These are phyloP conservation scores for Lagorchestes hirsutus DNA, from an alignment of 2,797 vertebrate species.

Conservation along the genomic window DNA sequence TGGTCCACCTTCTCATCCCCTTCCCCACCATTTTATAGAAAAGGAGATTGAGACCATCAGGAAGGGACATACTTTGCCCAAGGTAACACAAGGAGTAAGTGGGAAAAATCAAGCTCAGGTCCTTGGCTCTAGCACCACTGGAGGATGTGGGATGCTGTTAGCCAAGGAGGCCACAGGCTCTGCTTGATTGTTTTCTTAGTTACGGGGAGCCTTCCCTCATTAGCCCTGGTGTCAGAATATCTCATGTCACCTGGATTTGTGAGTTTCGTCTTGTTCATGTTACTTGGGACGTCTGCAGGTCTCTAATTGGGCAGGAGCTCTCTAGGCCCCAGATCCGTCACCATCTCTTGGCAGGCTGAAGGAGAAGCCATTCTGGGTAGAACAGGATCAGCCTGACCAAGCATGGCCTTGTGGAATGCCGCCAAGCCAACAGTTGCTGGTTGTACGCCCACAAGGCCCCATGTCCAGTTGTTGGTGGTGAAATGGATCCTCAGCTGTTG, in stretches of 20 bases:
- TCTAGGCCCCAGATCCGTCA: background rate
- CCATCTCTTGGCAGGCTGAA: background rate
- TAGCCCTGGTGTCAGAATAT: background rate
- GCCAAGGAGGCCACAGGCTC: background rate
- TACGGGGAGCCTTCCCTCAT: background rate
- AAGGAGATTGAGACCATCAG: background rate
- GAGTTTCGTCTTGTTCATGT: background rate
- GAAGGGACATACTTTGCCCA: background rate
- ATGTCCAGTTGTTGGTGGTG: background rate
- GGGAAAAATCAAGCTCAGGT: background rate
- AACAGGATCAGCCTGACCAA: background rate
- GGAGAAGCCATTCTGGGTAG: background rate
- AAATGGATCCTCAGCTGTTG: slow-evolving; percentile 61
- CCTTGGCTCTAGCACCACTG: background rate
- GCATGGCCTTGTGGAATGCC: background rate
- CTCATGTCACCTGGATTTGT: background rate
- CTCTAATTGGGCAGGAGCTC: background rate
- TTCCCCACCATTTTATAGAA: background rate
- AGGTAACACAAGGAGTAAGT: background rate
- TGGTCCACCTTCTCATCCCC: background rate
- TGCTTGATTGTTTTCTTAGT: background rate
- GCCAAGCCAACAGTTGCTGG: slow-evolving; percentile 49
- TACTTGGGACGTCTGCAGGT: background rate
- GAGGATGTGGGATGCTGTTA: background rate
- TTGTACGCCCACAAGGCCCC: slow-evolving; percentile 21